A percentile compares a stretch with the other conserved stretches of the same genome.
These are phyloP conservation scores for Drosophila tani DNA, from an alignment of 1,140 invertebrate genomes.

Conservation along the genomic window DNA sequence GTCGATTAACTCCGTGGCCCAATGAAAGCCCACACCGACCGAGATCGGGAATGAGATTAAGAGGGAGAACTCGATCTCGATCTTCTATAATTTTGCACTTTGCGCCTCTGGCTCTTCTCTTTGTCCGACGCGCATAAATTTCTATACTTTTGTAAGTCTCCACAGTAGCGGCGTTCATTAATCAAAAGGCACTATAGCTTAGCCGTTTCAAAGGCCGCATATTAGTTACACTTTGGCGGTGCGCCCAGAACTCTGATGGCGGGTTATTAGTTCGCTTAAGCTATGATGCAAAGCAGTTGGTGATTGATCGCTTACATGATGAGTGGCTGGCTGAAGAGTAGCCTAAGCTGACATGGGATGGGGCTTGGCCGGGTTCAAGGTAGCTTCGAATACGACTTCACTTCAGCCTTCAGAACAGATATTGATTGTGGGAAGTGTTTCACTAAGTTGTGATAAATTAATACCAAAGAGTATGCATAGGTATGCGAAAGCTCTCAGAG, in stretches of 20 bases:
- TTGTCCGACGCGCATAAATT: conserved; percentile 61
- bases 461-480: neutral
- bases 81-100: conserved; percentile 56
- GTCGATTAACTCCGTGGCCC: conserved; percentile 55
- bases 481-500: neutral
- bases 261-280: conserved; percentile 52
- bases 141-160: conserved; percentile 52
- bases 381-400: conserved; percentile 2
- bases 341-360: conserved; percentile 18
- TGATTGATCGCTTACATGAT: conserved; percentile 39
- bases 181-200: conserved; percentile 67
- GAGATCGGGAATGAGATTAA: conserved; percentile 10
- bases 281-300: conserved; percentile 58
- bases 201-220: conserved; percentile 42
- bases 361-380: conserved; percentile 40
- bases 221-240: conserved; percentile 72
- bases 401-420: conserved; percentile 6
- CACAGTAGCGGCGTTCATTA: conserved; percentile 76
- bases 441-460: conserved; percentile 23
- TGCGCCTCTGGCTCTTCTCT: conserved; percentile 38
- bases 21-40: conserved; percentile 26
- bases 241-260: conserved; percentile 35
- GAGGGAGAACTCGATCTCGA: conserved; percentile 29
- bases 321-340: conserved; percentile 23
- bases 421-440: conserved; percentile 24